These are phyloP conservation scores for Actinopyga echinites DNA, from an alignment of 53 echinoderm and acorn worm genomes.

Conservation along the genomic window DNA sequence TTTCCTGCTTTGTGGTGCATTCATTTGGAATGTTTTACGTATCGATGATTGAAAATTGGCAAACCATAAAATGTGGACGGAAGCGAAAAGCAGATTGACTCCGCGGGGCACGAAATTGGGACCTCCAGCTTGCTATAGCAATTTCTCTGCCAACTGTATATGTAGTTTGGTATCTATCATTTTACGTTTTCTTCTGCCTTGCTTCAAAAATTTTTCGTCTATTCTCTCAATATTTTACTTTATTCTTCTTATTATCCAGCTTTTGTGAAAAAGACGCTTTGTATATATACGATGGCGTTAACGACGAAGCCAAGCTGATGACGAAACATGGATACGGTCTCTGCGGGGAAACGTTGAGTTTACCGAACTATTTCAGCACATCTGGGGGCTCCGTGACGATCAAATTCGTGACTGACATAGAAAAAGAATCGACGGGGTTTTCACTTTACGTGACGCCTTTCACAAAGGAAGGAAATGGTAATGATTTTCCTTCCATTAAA, in stretches of 20 bases:
- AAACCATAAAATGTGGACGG: too few species aligned
- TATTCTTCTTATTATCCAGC: neutral
- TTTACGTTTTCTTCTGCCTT: too few species aligned
- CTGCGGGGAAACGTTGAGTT: constrained; percentile 64
- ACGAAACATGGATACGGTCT: constrained; percentile 48
- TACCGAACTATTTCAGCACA: constrained; percentile 76
- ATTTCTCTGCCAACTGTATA: too few species aligned
- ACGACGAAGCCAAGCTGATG: neutral
- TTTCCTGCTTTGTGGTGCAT: too few species aligned
- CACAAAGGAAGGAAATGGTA: constrained; percentile 19
- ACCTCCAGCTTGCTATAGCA: too few species aligned
- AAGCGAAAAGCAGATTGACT: too few species aligned
- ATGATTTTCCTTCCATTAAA: too few species aligned
- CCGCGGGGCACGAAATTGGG: too few species aligned
- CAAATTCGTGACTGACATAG: constrained; percentile 60
- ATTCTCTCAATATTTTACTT: neutral
- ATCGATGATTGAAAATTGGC: too few species aligned
- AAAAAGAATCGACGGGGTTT: constrained; percentile 56
- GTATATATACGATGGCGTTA: constrained; percentile 57
- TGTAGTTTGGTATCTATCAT: too few species aligned
- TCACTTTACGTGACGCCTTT: constrained; percentile 67
- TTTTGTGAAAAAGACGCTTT: constrained; percentile 55
- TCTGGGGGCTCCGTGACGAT: constrained; percentile 49
- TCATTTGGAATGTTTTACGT: too few species aligned
- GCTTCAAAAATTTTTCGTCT: neutral